Evolutionary conservation across 2,113 vertebrate species (phyloP).

Genomic region (Bungarus multicinctus): DNA sequence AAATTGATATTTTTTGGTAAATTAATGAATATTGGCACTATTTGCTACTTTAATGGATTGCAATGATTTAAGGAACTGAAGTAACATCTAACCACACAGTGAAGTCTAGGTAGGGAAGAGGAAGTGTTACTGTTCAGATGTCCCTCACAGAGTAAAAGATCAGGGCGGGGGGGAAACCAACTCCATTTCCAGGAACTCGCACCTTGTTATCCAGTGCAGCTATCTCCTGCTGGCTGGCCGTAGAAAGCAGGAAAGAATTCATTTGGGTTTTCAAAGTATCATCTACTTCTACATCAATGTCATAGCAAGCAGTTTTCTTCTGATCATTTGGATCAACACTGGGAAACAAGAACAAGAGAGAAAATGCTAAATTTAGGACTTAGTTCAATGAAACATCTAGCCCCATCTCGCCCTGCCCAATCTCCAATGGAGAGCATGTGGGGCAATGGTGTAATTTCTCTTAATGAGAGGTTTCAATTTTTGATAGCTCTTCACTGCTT

Average conservation of each 20-base stretch:
- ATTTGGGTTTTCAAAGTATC: slow-evolving; percentile 99
- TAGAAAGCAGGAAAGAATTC: slow-evolving; percentile 98
- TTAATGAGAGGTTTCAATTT: background rate
- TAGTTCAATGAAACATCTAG: background rate
- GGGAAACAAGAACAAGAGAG: slow-evolving; percentile 20
- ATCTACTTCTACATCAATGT: slow-evolving; percentile 99
- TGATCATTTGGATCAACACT: slow-evolving; percentile 98
- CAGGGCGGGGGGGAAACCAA: no score
- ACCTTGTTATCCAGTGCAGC: slow-evolving; percentile 99
- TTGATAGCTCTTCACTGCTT: background rate
- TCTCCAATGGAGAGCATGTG: background rate
- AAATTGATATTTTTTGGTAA: background rate
- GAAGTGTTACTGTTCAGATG: background rate
- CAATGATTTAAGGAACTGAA: background rate
- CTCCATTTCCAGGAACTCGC: background rate
- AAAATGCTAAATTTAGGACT: background rate
- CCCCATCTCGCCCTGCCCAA: no score
- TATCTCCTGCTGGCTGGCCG: slow-evolving; percentile 97
- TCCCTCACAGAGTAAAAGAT: background rate
- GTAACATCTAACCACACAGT: background rate
- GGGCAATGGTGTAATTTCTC: background rate
- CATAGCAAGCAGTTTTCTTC: slow-evolving; percentile 99
- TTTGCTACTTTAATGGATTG: background rate
- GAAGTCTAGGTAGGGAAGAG: background rate
- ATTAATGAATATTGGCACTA: background rate